Evolutionary conservation across 2,113 vertebrate genomes (phyloP).

Genomic region (Oriolus oriolus): DNA sequence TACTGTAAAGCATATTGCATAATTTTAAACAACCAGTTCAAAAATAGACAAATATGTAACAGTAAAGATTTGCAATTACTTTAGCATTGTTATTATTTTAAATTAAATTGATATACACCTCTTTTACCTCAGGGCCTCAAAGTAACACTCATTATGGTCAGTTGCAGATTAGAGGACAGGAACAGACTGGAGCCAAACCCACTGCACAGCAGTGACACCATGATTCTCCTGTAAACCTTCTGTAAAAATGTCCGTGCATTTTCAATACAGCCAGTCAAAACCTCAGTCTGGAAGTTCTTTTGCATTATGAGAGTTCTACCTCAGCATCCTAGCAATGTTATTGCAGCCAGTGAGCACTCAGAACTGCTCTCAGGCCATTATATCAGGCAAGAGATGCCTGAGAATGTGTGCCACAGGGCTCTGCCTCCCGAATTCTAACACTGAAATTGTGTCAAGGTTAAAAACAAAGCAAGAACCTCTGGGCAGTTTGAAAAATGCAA

Average conservation of each 20-base stretch:
- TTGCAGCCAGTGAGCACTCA: not conserved
- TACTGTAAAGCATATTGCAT: not conserved
- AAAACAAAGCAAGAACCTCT: not conserved
- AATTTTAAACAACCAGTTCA: not conserved
- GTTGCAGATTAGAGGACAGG: not conserved
- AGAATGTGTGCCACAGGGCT: not conserved
- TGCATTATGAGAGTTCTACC: not conserved
- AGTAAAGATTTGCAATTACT: not conserved
- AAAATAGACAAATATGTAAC: not conserved
- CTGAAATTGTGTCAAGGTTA: not conserved
- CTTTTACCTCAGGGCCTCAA: not conserved
- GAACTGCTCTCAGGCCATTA: not conserved
- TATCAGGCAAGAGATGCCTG: not conserved
- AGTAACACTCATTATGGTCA: not conserved
- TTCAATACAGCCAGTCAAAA: not conserved
- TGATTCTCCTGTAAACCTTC: not conserved
- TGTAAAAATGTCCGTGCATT: not conserved
- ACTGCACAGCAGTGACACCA: not conserved
- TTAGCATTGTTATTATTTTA: not conserved
- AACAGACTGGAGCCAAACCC: not conserved
- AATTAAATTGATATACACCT: not conserved
- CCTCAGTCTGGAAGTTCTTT: not conserved
- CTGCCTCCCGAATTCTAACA: not conserved
- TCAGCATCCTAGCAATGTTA: not conserved
- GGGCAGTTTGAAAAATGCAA: not conserved